Percentiles rank a stretch among this genome's conserved stretches.
phyloP scores from a whole-genome alignment of 2,797 vertebrate genomes.

The Ctenopoma kingsleyae region DNA sequence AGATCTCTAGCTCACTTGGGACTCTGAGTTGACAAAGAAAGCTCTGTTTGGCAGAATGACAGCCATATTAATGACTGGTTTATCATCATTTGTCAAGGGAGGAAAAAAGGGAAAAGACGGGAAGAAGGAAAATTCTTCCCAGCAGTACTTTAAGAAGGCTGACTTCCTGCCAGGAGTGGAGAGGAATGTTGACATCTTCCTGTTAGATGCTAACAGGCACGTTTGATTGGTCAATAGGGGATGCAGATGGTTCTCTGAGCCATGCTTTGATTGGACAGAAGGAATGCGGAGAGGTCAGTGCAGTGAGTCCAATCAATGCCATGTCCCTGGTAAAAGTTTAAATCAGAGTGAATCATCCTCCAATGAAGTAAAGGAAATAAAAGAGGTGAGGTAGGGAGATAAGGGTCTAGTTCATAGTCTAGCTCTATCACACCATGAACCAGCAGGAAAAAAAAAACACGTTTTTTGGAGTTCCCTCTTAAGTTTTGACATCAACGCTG shows the following conservation, averaged over 20 bases:
- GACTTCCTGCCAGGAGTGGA: conserved; percentile 78
- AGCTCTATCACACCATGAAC: neutral
- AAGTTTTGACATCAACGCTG: conserved; percentile 58
- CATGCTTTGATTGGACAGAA: conserved; percentile 63
- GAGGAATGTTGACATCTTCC: conserved; percentile 82
- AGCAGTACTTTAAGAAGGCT: conserved; percentile 71
- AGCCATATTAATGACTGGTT: conserved; percentile 79
- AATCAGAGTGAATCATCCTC: conserved; percentile 24
- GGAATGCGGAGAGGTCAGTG: conserved; percentile 48
- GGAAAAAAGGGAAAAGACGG: conserved; percentile 60
- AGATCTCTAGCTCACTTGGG: conserved; percentile 70
- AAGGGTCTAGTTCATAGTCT: neutral
- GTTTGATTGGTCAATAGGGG: conserved; percentile 77
- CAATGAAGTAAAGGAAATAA: conserved; percentile 21
- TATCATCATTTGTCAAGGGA: conserved; percentile 71
- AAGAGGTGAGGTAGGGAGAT: neutral
- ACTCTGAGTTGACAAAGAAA: conserved; percentile 72
- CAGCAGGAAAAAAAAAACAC: conserved; percentile 13
- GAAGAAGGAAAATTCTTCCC: conserved; percentile 69
- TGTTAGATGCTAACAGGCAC: conserved; percentile 65
- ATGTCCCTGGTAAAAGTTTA: conserved; percentile 67
- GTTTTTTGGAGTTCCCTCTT: conserved; percentile 48
- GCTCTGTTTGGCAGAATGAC: conserved; percentile 73
- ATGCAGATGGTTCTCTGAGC: conserved; percentile 62
- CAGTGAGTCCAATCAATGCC: conserved; percentile 50